Evolutionary conservation across 2,888 invertebrate genomes (phyloP), one percentile per base, ranked within the genome.

Genomic region (Adela reaumurella): DNA sequence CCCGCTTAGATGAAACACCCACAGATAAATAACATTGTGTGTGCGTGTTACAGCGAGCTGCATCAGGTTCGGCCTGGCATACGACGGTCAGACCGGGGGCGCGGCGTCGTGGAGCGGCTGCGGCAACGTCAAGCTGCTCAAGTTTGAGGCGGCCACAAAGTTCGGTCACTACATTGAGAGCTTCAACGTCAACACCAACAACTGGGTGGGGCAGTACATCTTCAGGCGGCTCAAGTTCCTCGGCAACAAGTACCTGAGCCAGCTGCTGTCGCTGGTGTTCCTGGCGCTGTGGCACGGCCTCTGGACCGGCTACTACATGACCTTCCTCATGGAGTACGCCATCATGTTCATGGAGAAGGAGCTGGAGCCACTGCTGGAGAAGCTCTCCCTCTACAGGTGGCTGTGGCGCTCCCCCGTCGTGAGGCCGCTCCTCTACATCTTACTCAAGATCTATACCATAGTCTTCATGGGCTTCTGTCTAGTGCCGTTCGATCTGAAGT

Each of bases 211-310:
- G 0, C 91, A 94, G 72, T 96, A 98, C 66, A 80, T 98, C 18
- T 98, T 94, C 78, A 97, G 97, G 65, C 83, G 98, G 2, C 81
- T 98, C 43, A 92, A 89, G 63, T 97, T 96, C 68, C 77, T 98
- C 46, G 92, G 92, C 45, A 94, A 90, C 68, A 84, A 89, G 17
- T 81, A 82, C 42, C 71, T 87, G 2, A 97, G 97, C 54, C 97
- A 98, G 67, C 76, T 85, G 1, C 81, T 85, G 1, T 92, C 97
- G 0, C 73, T 99, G 42, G 50, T 86, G 1, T 98, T 97, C 71
- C 83, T 99, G 41, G 95, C 98, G 0, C 62, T 96, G 0, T 98
- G 98, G 98, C 98, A 98, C 69, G 98, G 98, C 11, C 86, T 94
- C 48, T 91, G 94, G 63, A 87, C 91, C 10, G 97, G 98, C 1